A percentile compares a stretch with the other conserved stretches of the same genome.
Conservation (phyloP, 2,888 invertebrate species). For the Malacosoma neustria region DNA sequence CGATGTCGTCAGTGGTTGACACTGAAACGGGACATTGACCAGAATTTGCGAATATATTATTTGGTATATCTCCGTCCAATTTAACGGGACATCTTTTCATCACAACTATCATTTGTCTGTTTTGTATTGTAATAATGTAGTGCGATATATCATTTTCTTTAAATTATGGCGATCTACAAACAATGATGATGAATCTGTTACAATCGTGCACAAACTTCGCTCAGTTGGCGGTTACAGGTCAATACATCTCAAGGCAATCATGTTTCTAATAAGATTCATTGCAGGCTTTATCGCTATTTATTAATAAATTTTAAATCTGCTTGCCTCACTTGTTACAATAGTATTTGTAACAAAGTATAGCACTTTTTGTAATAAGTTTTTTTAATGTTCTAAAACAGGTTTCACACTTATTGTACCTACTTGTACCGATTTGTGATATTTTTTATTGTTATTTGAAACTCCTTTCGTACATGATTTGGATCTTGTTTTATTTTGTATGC, state of each 20-base stretch:
- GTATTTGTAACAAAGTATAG: not conserved
- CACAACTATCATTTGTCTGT: conserved; percentile 9
- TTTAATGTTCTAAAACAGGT: no score
- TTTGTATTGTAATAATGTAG: conserved; percentile 13
- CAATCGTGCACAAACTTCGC: not conserved
- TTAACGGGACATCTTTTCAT: conserved; percentile 13
- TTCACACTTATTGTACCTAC: no score
- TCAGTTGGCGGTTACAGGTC: conserved; percentile 34
- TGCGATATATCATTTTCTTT: conserved; percentile 5
- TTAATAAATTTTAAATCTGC: conserved; percentile 9
- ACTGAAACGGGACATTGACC: conserved; percentile 29
- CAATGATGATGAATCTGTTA: not conserved
- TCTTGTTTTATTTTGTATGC: no score
- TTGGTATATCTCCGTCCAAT: conserved; percentile 9
- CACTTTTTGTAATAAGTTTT: no score
- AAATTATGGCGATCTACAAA: not conserved
- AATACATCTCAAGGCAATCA: conserved; percentile 55
- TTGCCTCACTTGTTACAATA: not conserved
- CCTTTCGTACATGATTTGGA: no score
- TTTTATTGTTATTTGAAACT: no score
- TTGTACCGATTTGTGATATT: no score
- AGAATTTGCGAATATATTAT: conserved; percentile 8
- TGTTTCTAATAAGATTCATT: conserved; percentile 34
- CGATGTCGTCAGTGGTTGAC: conserved; percentile 31
- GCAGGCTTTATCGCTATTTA: conserved; percentile 16